phyloP scores from a whole-genome alignment of 2,888 invertebrate genomes.

The Melanchra persicariae region DNA sequence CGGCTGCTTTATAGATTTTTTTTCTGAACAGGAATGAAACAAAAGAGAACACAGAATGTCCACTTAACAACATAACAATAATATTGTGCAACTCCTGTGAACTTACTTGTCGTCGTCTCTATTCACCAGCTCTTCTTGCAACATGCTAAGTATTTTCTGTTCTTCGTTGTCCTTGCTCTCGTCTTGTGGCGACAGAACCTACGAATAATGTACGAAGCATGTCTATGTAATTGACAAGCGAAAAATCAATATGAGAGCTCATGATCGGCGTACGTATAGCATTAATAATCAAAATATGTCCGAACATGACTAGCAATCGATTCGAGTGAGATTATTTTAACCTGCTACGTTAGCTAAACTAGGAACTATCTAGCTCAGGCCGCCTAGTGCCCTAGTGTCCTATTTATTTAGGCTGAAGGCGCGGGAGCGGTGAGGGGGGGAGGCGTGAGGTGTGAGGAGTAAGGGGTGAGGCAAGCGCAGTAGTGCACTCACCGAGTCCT shows the following conservation, averaged over 20 bases:
- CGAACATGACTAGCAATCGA: slow-evolving; percentile 64
- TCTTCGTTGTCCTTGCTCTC: slow-evolving; percentile 92
- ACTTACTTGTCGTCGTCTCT: slow-evolving; percentile 95
- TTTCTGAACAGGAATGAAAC: slow-evolving; percentile 3
- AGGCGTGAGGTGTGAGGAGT: slow-evolving; percentile 53
- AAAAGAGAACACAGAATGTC: slow-evolving; percentile 22
- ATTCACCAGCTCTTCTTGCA: slow-evolving; percentile 96
- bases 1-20: neutral
- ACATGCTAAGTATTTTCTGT: slow-evolving; percentile 93
- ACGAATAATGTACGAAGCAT: slow-evolving; percentile 86
- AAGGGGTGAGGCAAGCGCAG: slow-evolving; percentile 60
- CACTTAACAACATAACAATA: slow-evolving; percentile 35
- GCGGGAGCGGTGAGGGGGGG: slow-evolving; percentile 59
- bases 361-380: slow-evolving; percentile 76
- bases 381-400: slow-evolving; percentile 84
- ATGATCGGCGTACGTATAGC: slow-evolving; percentile 59
- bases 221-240: slow-evolving; percentile 84
- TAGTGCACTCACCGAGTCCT: slow-evolving; percentile 93
- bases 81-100: slow-evolving; percentile 60
- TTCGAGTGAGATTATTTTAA: slow-evolving; percentile 68
- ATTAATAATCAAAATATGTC: slow-evolving; percentile 53
- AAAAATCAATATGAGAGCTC: slow-evolving; percentile 77
- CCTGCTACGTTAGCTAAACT: slow-evolving; percentile 70
- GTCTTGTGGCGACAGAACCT: slow-evolving; percentile 88
- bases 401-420: slow-evolving; percentile 78